Conservation (phyloP, 2,113 vertebrate genomes). For the Nannobrachium achirus region DNA sequence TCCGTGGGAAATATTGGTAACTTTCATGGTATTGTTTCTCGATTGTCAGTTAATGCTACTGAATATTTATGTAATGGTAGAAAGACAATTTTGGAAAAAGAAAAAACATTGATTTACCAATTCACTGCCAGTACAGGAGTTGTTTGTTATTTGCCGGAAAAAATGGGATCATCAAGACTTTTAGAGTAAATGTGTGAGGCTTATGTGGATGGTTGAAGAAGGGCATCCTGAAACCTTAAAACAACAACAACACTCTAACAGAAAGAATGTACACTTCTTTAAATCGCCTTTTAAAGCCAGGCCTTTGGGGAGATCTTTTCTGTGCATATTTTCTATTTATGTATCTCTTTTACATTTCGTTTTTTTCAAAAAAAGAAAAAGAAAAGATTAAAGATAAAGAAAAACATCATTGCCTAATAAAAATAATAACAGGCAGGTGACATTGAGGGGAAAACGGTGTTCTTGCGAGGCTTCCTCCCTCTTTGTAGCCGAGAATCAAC, state of each 20-base stretch:
- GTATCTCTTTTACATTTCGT: conserved; percentile 36
- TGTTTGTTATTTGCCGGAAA: conserved; percentile 29
- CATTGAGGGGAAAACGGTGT: conserved; percentile 46
- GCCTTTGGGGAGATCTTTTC: conserved; percentile 61
- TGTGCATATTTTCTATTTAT: conserved; percentile 60
- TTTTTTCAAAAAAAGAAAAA: conserved; percentile 31
- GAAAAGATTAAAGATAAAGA: background rate
- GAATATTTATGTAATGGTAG: conserved; percentile 53
- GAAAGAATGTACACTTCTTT: conserved; percentile 77
- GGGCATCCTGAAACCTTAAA: conserved; percentile 53
- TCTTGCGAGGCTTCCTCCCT: conserved; percentile 53
- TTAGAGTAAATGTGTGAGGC: conserved; percentile 24
- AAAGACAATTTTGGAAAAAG: conserved; percentile 25
- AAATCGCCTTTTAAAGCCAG: conserved; percentile 74
- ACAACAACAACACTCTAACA: conserved; percentile 26
- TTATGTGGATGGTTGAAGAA: conserved; percentile 27
- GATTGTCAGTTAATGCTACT: conserved; percentile 61
- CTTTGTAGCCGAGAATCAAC: conserved; percentile 69
- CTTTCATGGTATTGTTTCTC: conserved; percentile 54
- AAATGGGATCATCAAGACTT: conserved; percentile 34
- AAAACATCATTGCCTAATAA: conserved; percentile 56
- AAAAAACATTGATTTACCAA: conserved; percentile 20
- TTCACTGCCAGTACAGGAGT: conserved; percentile 65
- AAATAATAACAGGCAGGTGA: conserved; percentile 48
- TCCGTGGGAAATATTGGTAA: conserved; percentile 49